Evolutionary conservation across 2,888 invertebrate species (phyloP), one percentile per base, ranked within the genome.

Genomic region (Synanthedon myopaeformis): DNA sequence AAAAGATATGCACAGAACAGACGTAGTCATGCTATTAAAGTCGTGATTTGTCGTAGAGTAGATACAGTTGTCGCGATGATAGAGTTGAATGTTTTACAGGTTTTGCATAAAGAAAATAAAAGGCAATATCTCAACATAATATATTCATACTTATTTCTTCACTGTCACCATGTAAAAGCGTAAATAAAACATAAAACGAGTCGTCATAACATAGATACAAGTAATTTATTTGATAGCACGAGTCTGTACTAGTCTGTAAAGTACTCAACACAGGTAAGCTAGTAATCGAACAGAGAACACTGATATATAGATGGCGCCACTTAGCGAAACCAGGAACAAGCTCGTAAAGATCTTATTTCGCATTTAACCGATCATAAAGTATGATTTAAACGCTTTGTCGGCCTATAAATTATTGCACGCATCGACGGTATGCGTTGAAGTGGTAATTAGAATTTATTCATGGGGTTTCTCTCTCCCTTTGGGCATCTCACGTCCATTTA

Each of bases 331-430:
- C 66, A 65, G 65, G 68, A 67, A 73, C 72, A 70, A 55, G 67
- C 65, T 74, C 74, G 66, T 81, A 76, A 78, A 76, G 69, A 70
- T 72, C 70, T 74, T 71, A 72, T 74, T 74, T 74, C 63, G 65
- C 69, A 69, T 76, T 72, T 67, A 73, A 70, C 68, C 67, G 67
- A 62, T 69, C 72, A 68, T 78, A 74, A 79, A 74, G 64, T 65
- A 70, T 72, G 68, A 72, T 73, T 76, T 76, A 75, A 72, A 65
- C 65, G 64, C 65, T 64, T 64, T 67, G 65, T 65, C 64, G 58
- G 55, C 62, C 57, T 63, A 70, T 74, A 75, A 78, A 58, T 58
- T 54, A 58, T 23, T 49, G 49, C 17, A 49, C 49, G 17, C 19
- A 49, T 49, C 49, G 23, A 17, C 45, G 14, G 14, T n/a, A 45